Base-by-base conservation (phyloP, 2,113 vertebrate genomes). In the Jacana jacana region DNA sequence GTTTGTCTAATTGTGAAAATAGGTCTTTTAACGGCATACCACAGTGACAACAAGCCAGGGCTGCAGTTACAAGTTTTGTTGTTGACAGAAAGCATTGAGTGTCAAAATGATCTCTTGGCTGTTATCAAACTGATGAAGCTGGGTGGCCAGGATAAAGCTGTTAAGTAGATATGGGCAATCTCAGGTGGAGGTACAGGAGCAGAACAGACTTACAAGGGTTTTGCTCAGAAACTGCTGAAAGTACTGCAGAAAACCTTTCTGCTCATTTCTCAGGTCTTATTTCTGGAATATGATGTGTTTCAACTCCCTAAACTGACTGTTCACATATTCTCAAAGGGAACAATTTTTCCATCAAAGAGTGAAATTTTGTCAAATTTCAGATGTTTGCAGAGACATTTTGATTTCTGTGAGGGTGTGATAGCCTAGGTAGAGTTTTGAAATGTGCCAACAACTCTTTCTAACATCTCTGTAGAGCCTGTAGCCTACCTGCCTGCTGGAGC, bases 101-200 rank as follows among this genome's bases (percentile, higher is more conserved):
- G 69, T 93, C 94, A 94, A 91, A 93, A 88, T 37, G 93, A 88
- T 96, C 90, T 96, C 52, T 94, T 96, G 57, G 64, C 66, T 95
- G 55, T 81, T 97, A 65, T 88, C 89, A 96, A 79, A 90, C 58
- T 92, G 91, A 96, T 94, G 51, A 96, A 96, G 73, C 52, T 91
- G 37, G 85, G 78, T 49, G 88, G 68, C 75, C 93, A 52, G 54
- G 44, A 78, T 81, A 91, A 94, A 91, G 75, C 72, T 92, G 85
- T 95, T 95, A 91, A 96, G 73, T 42, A 95, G 70, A 79, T 39
- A 92, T 23, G 33, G 55, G 39, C 13, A 5, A 84, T 95, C 58
- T 61, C 58, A 63, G 55, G 44, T 58, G 78, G 63, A 76, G 80
- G 37, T 37, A 91, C 80, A 94, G 51, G 14, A 92, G 31, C 48